Evolutionary conservation across 2,113 vertebrate species (phyloP).

Genomic region (Ptilonorhynchus violaceus): DNA sequence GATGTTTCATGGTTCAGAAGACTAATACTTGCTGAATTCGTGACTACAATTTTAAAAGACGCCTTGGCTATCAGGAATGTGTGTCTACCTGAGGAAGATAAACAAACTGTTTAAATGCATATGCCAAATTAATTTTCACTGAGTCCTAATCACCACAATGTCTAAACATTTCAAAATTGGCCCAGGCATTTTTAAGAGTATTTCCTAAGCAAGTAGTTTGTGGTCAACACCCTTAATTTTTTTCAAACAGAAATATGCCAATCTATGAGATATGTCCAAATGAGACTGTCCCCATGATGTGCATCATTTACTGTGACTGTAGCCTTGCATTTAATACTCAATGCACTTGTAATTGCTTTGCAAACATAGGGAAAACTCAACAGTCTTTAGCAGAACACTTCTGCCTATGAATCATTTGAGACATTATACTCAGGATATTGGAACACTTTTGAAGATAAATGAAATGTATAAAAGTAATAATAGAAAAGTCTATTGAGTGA

Average conservation of each 20-base stretch:
- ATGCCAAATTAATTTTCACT: not conserved
- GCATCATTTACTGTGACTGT: accelerated
- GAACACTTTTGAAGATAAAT: not conserved
- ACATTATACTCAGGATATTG: not conserved
- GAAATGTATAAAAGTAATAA: not conserved
- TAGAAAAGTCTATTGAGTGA: not conserved
- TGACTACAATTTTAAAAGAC: not conserved
- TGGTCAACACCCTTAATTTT: not conserved
- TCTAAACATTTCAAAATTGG: not conserved
- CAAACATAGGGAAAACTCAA: not conserved
- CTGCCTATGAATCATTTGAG: not conserved
- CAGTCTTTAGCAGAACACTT: not conserved
- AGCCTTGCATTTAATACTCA: not conserved
- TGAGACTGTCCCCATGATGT: not conserved
- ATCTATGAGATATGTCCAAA: not conserved
- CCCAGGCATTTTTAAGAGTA: not conserved
- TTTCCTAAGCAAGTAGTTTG: not conserved
- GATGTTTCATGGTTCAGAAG: not conserved
- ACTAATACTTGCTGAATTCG: not conserved
- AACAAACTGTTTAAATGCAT: not conserved
- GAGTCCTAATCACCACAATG: not conserved
- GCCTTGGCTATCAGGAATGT: not conserved
- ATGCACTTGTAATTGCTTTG: not conserved
- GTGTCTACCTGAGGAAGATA: not conserved
- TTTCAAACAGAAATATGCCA: not conserved